Base-by-base conservation (phyloP, 2,888 invertebrate species). In the Aromia moschata region DNA sequence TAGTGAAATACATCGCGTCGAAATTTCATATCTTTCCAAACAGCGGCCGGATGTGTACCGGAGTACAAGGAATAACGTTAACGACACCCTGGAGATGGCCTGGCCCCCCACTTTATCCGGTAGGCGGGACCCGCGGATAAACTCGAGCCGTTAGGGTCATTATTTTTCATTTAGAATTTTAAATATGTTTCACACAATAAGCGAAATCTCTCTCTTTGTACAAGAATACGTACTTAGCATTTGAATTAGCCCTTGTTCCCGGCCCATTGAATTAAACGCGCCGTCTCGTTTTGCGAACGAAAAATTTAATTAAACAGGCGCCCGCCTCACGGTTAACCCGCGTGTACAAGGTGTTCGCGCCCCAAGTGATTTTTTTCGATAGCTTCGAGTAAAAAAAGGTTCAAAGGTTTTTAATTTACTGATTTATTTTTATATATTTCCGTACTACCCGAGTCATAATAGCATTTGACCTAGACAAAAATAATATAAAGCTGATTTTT, bases 181-280 rank as follows among this genome's bases (percentile, higher is more conserved):
- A 56, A 56, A 56, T 56, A 56, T 60, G 53, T 56, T 60, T 53
- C 31, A 52, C 40, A 43, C 60, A 56, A 55, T 56, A 60, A 47
- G 33, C 45, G 43, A 60, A 60, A 46, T 46, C 52, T 56, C 51
- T 33, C 43, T n/a, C 14, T 41, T 52, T 52, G 25, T 12, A 49
- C 40, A 40, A 51, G 40, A 46, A 30, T 17, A 15, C 46, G 40
- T 44, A 47, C 47, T 37, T 45, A 30, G 56, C 52, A 60, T 60
- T 56, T 53, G 31, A 56, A 60, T 60, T 52, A 49, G 45, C 40
- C 33, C 18, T n/a, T 44, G 25, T 17, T n/a, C 43, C 52, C 10
- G 12, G 11, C 25, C 25, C 25, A 7, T 25, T 25, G n/a, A n/a
- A n/a, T n/a, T n/a, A n/a, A n/a, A n/a, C n/a, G n/a, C n/a, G n/a